Conservation (phyloP, 1,140 invertebrate genomes). For the Calliphora vicina region DNA sequence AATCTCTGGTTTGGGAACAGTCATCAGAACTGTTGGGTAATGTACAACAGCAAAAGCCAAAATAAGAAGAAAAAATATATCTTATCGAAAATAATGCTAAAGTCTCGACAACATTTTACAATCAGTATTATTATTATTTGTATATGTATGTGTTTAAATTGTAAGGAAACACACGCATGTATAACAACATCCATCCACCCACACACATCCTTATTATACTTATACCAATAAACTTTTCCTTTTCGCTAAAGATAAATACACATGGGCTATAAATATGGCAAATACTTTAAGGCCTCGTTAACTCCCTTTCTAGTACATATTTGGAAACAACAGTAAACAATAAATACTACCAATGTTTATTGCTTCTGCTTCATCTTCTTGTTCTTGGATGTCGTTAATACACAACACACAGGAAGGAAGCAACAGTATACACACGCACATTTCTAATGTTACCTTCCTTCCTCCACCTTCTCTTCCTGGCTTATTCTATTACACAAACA, state of each 20-base stretch:
- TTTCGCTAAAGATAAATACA: neutral
- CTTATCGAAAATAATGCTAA: neutral
- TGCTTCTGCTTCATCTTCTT: neutral
- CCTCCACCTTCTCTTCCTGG: too few relatives aligned
- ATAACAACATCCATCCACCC: neutral
- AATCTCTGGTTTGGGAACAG: too few relatives aligned
- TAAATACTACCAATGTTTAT: neutral
- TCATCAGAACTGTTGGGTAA: neutral
- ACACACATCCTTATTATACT: neutral
- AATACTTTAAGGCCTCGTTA: slow-evolving; percentile 14
- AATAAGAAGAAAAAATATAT: neutral
- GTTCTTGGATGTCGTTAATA: neutral
- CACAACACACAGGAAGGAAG: neutral
- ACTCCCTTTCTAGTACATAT: neutral
- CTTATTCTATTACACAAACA: neutral
- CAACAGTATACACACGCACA: neutral
- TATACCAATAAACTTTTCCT: too few relatives aligned
- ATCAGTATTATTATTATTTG: neutral
- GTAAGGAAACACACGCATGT: neutral
- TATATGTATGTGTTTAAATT: too few relatives aligned
- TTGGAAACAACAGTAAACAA: slow-evolving; percentile 2
- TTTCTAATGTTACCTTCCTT: neutral
- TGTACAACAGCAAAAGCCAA: neutral
- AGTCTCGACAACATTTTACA: neutral
- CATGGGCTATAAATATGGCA: neutral